Conservation (phyloP, 2,113 vertebrate species). For the Cisticola juncidis region DNA sequence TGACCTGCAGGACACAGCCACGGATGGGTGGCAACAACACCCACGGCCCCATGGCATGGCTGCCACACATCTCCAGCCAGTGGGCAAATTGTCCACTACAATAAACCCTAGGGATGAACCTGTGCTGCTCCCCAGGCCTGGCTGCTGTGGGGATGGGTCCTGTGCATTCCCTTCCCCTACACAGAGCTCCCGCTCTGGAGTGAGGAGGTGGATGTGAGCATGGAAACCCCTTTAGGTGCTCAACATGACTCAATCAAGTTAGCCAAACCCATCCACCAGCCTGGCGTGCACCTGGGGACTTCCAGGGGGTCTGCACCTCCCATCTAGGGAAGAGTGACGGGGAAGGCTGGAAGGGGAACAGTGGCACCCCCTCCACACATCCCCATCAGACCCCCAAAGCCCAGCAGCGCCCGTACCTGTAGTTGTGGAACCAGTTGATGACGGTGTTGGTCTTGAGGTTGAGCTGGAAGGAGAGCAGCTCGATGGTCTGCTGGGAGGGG, state of each 20-base stretch:
- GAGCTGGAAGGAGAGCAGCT: constrained; percentile 91
- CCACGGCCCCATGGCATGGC: accelerated
- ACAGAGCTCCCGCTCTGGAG: accelerated
- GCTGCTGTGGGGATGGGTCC: not conserved
- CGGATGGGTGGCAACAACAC: accelerated
- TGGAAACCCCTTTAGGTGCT: not conserved
- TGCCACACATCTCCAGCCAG: accelerated
- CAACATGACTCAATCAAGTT: not conserved
- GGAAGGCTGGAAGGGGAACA: not conserved
- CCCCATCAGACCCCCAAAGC: not conserved
- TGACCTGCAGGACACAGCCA: constrained; percentile 79
- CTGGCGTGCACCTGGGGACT: not conserved
- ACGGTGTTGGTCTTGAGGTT: constrained; percentile 98
- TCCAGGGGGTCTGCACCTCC: not conserved
- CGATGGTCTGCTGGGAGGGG: constrained; percentile 96
- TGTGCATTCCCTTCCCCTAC: accelerated
- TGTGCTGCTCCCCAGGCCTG: accelerated
- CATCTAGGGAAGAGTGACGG: accelerated
- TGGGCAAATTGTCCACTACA: accelerated
- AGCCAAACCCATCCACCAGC: not conserved
- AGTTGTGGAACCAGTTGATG: constrained; percentile 99
- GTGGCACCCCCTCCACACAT: accelerated
- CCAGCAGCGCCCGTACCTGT: constrained; percentile 71
- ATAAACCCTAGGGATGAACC: not conserved
- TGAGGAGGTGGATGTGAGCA: not conserved